These are phyloP conservation scores for Odocoileus hemionus DNA, from an alignment of 2,113 vertebrate species.

Conservation along the genomic window DNA sequence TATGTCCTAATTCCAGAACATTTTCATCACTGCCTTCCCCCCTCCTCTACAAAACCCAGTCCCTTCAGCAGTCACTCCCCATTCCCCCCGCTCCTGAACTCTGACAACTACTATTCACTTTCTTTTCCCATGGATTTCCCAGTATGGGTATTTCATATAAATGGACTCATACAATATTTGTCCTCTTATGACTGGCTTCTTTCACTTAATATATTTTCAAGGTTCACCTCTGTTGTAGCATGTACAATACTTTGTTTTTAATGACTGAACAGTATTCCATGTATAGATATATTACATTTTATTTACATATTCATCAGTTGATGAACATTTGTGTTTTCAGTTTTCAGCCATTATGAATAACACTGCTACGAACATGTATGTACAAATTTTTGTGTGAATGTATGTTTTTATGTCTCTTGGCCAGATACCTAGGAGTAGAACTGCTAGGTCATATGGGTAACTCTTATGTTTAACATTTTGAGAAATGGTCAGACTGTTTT, in stretches of 20 bases:
- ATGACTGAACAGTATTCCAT: neutral
- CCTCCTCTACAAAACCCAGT: neutral
- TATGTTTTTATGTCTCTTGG: neutral
- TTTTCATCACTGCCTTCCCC: neutral
- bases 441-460: neutral
- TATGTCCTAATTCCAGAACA: neutral
- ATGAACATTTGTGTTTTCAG: neutral
- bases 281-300: neutral
- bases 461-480: neutral
- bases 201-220: neutral
- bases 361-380: neutral
- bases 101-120: neutral
- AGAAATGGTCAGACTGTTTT: neutral
- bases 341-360: neutral
- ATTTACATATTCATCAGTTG: neutral
- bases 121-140: neutral
- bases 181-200: neutral
- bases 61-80: neutral
- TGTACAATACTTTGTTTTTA: neutral
- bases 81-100: fast-evolving
- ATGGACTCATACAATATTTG: neutral
- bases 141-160: neutral
- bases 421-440: neutral
- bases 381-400: neutral
- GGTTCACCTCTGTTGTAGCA: neutral